These are phyloP conservation scores for Quadroppia sp. DNA, from an alignment of 2,888 invertebrate genomes.

Conservation along the genomic window DNA sequence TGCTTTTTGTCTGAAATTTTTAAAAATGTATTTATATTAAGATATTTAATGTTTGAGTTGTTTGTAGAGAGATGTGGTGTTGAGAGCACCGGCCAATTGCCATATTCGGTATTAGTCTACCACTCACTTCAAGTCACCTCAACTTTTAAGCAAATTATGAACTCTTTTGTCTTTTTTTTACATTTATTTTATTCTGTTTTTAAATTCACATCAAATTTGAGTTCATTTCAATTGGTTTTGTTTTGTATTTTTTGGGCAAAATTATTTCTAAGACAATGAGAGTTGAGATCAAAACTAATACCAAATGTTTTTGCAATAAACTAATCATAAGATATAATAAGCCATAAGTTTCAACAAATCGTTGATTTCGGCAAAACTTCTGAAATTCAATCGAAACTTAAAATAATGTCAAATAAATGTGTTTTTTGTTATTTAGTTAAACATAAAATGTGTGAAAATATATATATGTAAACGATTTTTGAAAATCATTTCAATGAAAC, in stretches of 20 bases:
- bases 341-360: not conserved
- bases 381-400: not conserved
- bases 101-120: too few species aligned
- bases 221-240: too few species aligned
- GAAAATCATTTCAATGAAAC: not conserved
- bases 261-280: not conserved
- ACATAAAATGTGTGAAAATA: not conserved
- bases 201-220: too few species aligned
- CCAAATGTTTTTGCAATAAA: constrained; percentile 8
- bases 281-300: constrained; percentile 7
- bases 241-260: too few species aligned
- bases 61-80: too few species aligned
- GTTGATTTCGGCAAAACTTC: not conserved
- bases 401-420: not conserved
- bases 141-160: too few species aligned
- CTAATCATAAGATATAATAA: not conserved
- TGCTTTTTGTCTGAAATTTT: not conserved
- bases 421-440: not conserved
- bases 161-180: too few species aligned
- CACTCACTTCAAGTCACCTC: too few species aligned
- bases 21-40: too few species aligned
- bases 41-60: too few species aligned
- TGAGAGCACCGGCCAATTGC: too few species aligned
- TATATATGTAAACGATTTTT: not conserved
- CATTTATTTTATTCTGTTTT: too few species aligned